A percentile compares a stretch with the other conserved stretches of the same genome.
Conservation (phyloP, 1,140 invertebrate genomes). For the Cydia pomonella region DNA sequence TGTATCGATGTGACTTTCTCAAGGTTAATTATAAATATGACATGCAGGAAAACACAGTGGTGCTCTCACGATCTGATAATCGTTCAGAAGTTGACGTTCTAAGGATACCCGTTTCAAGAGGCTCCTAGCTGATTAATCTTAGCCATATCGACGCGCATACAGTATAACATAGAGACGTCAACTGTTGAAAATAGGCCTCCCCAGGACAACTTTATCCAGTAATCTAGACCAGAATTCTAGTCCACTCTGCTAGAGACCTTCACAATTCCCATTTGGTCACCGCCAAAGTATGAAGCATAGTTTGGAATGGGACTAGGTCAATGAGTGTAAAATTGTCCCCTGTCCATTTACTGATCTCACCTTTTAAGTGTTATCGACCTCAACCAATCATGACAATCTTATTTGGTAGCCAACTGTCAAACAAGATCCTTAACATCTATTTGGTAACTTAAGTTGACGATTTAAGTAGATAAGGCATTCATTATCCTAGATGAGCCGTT, state of each 20-base stretch:
- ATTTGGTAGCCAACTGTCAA: conserved; percentile 6
- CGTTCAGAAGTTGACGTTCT: too few species aligned
- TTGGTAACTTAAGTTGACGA: conserved; percentile 10
- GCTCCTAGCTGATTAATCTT: too few species aligned
- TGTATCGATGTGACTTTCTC: background rate
- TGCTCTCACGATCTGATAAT: too few species aligned
- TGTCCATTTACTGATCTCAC: background rate
- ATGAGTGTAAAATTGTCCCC: background rate
- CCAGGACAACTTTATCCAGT: too few species aligned
- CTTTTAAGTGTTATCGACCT: background rate
- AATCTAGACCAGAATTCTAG: too few species aligned
- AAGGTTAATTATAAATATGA: background rate
- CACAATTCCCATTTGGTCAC: too few species aligned
- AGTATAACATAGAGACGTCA: too few species aligned
- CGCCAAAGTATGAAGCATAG: background rate
- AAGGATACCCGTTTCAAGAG: too few species aligned
- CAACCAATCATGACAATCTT: background rate
- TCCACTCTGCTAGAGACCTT: too few species aligned
- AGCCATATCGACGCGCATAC: too few species aligned
- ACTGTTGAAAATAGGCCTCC: too few species aligned
- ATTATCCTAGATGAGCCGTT: conserved; percentile 18
- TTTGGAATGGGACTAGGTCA: background rate
- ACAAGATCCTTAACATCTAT: conserved; percentile 18
- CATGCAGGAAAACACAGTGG: too few species aligned
- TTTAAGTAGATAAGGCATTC: conserved; percentile 21